A percentile compares a stretch with the other conserved stretches of the same genome.
Conservation (phyloP, 2,888 invertebrate genomes). For the Melanostoma mellinum region DNA sequence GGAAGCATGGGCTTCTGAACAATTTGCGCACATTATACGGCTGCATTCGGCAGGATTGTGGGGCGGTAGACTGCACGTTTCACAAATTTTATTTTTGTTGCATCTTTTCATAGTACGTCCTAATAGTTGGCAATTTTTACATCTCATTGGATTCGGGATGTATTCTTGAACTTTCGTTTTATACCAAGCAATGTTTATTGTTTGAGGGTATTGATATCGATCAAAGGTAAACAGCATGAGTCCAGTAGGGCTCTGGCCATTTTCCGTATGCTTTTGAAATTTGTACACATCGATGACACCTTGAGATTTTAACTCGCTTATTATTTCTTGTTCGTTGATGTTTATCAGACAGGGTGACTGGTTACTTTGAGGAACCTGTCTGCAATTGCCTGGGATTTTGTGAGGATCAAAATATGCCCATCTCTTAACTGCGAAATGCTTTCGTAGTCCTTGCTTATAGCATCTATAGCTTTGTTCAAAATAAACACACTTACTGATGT, state of each 20-base stretch:
- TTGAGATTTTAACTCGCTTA: no score
- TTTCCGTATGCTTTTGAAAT: no score
- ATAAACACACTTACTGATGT: neutral
- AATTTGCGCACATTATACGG: constrained; percentile 1
- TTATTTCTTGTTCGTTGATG: no score
- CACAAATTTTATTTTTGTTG: neutral
- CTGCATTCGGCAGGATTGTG: neutral
- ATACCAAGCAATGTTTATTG: no score
- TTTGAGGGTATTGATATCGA: no score
- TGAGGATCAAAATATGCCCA: neutral
- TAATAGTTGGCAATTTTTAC: no score
- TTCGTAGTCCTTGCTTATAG: constrained; percentile 11
- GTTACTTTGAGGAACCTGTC: constrained; percentile 10
- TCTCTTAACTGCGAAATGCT: neutral
- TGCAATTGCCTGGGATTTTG: neutral
- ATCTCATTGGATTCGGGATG: no score
- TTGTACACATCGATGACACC: no score
- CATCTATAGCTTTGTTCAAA: constrained; percentile 2
- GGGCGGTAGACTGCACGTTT: neutral
- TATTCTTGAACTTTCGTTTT: no score
- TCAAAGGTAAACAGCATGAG: neutral
- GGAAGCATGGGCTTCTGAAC: neutral
- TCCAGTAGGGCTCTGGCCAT: neutral
- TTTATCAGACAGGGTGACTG: neutral
- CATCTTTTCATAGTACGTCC: neutral